These are phyloP conservation scores for Peromyscus maniculatus DNA, from an alignment of 2,113 vertebrate species.

Conservation along the genomic window DNA sequence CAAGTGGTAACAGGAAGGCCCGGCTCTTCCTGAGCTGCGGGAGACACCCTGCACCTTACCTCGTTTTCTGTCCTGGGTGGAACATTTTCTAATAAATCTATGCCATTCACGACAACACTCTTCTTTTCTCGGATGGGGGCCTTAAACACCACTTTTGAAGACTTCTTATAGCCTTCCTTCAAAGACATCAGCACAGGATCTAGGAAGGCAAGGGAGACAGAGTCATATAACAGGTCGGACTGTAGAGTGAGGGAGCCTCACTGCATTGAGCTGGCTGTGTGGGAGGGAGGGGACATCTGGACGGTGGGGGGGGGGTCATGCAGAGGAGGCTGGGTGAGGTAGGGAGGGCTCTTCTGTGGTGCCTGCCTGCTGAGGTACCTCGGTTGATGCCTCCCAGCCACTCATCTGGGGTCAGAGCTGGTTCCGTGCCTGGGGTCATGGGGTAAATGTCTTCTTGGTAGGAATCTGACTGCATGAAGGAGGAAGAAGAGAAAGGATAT, in stretches of 20 bases:
- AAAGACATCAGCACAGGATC: conserved; percentile 97
- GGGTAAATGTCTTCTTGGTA: conserved; percentile 99
- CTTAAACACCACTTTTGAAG: conserved; percentile 94
- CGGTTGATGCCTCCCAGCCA: conserved; percentile 97
- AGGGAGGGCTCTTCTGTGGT: not conserved
- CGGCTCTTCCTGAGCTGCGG: not conserved
- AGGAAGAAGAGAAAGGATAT: not conserved
- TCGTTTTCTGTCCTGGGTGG: conserved; percentile 98
- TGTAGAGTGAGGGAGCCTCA: not conserved
- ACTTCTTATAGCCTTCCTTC: conserved; percentile 95
- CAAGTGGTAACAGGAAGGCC: conserved; percentile 29
- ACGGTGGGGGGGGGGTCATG: not conserved
- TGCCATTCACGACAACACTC: conserved; percentile 95
- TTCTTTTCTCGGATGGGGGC: conserved; percentile 95
- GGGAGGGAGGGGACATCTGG: not conserved
- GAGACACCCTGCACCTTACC: conserved; percentile 84
- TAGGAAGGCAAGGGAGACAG: conserved; percentile 72
- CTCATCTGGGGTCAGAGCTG: conserved; percentile 93
- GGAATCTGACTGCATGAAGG: conserved; percentile 93
- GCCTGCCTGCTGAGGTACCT: conserved; percentile 86
- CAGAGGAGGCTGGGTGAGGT: not conserved
- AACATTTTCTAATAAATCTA: conserved; percentile 97
- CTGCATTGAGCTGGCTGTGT: rapidly evolving
- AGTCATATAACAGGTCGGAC: not conserved
- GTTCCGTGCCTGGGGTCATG: conserved; percentile 96